Conservation (phyloP, 2,797 vertebrate genomes). For the Catharus ustulatus region DNA sequence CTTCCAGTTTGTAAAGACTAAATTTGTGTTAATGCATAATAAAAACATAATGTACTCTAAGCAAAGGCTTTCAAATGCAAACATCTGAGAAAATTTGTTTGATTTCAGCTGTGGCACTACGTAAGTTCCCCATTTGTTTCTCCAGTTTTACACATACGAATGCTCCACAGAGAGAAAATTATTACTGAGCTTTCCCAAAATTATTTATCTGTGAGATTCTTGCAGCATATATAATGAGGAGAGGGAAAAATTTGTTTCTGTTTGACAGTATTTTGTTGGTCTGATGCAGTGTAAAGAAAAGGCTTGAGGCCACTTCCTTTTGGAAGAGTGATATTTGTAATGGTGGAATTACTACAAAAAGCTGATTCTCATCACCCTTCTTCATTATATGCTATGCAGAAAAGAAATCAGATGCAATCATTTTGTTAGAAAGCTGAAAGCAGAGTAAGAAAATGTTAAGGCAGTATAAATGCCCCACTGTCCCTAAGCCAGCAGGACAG, state of each 20-base stretch:
- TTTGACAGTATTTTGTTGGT: background rate
- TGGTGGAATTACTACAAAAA: background rate
- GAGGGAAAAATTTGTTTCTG: background rate
- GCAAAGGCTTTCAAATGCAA: conserved; percentile 1
- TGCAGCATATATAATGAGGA: background rate
- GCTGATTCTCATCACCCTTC: background rate
- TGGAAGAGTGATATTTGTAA: background rate
- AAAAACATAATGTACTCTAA: background rate
- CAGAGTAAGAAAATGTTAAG: background rate
- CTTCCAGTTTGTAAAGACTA: background rate
- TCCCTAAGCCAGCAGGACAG: background rate
- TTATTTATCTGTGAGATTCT: background rate
- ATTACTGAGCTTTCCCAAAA: background rate
- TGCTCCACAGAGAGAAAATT: background rate
- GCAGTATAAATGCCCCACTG: background rate
- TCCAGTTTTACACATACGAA: background rate
- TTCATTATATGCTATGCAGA: background rate
- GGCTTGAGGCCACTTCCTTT: background rate
- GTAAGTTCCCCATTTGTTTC: background rate
- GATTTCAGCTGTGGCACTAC: background rate
- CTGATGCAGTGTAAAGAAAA: background rate
- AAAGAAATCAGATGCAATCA: background rate
- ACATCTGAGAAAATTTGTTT: background rate
- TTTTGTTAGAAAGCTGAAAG: conserved; percentile 11
- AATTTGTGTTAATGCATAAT: background rate